Percentiles rank a stretch among this genome's conserved stretches.
Evolutionary conservation across 2,888 invertebrate species (phyloP).

Genomic region (Brachynemurus nebulosus): DNA sequence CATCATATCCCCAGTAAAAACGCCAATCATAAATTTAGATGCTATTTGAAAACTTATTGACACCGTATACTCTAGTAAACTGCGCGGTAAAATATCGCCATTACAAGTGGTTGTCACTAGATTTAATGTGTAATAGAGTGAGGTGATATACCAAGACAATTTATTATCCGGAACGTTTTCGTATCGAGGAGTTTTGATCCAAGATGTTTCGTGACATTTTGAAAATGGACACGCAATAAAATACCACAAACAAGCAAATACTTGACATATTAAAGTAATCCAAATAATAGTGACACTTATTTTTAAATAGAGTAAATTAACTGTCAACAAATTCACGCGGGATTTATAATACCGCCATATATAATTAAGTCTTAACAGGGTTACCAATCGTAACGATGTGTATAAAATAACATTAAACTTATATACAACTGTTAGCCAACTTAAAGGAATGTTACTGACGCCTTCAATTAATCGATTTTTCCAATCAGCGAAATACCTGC

Average conservation of each 20-base stretch:
- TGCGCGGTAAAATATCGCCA: conserved; percentile 36
- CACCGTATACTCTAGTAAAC: conserved; percentile 35
- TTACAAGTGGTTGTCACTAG: conserved; percentile 38
- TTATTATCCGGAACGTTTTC: too few relatives aligned
- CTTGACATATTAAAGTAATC: conserved; percentile 36
- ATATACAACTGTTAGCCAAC: too few relatives aligned
- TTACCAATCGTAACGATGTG: too few relatives aligned
- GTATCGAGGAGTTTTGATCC: background rate
- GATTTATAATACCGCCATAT: too few relatives aligned
- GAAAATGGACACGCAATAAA: conserved; percentile 34
- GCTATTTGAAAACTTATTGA: conserved; percentile 34
- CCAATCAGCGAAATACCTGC: too few relatives aligned
- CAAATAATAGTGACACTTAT: conserved; percentile 34
- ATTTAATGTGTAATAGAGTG: conserved; percentile 38
- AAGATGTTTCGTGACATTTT: conserved; percentile 7
- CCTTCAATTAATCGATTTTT: too few relatives aligned
- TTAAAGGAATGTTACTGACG: too few relatives aligned
- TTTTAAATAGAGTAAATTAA: conserved; percentile 10
- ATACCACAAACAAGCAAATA: conserved; percentile 37
- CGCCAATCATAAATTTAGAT: conserved; percentile 38
- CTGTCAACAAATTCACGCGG: too few relatives aligned
- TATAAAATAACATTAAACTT: too few relatives aligned
- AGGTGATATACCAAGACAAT: conserved; percentile 32
- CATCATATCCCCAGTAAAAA: conserved; percentile 40
- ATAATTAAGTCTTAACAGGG: too few relatives aligned